Conservation (phyloP, 2,888 invertebrate genomes). For the Dryobota labecula region DNA sequence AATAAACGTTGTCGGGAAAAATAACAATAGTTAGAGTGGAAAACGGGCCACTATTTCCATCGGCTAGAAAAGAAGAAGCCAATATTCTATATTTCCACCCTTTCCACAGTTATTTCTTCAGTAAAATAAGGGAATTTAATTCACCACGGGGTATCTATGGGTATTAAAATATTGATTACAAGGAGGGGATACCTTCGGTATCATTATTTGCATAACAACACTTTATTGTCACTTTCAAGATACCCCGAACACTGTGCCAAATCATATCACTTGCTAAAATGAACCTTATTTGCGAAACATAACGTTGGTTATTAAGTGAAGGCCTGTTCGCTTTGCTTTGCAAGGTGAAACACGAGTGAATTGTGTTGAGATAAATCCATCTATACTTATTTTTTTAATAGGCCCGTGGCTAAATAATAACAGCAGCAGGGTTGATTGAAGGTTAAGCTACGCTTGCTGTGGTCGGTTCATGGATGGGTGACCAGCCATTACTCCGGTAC, state of each 20-base stretch:
- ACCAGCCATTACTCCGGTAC: not conserved
- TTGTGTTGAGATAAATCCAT: conserved; percentile 7
- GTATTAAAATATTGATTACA: conserved; percentile 68
- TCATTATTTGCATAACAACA: conserved; percentile 69
- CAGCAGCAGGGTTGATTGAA: too few species aligned
- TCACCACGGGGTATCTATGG: conserved; percentile 59
- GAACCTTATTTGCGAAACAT: rapidly evolving
- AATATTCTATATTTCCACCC: not conserved
- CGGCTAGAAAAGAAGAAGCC: not conserved
- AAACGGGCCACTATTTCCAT: too few species aligned
- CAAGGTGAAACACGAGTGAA: conserved; percentile 17
- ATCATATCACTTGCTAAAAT: not conserved
- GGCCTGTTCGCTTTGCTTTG: conserved; percentile 9
- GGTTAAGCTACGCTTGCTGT: not conserved
- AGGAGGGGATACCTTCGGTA: conserved; percentile 52
- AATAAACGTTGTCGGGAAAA: too few species aligned
- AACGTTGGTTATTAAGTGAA: conserved; percentile 13
- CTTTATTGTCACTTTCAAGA: conserved; percentile 65
- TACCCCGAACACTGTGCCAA: conserved; percentile 41
- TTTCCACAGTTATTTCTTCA: conserved; percentile 17
- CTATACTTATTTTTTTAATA: not conserved
- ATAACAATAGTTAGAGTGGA: too few species aligned
- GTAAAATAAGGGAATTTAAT: conserved; percentile 35
- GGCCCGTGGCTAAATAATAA: not conserved
- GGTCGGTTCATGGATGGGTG: not conserved